phyloP scores from a whole-genome alignment of 2,113 vertebrate species.

The Halichoeres trimaculatus region DNA sequence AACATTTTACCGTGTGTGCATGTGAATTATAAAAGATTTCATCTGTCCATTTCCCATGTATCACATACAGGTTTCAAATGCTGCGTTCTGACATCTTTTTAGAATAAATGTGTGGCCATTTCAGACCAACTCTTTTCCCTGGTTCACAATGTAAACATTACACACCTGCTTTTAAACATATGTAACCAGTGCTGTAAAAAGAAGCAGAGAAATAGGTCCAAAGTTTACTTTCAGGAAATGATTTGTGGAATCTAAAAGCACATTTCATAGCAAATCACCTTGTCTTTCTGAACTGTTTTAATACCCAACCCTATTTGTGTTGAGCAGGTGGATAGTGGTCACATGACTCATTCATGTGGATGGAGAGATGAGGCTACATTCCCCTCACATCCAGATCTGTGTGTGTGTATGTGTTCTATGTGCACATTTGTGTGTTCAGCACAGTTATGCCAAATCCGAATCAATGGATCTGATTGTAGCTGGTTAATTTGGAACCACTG shows the following conservation, averaged over 20 bases:
- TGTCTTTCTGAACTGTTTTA: constrained; percentile 11
- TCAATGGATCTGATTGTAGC: constrained; percentile 65
- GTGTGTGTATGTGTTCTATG: constrained; percentile 26
- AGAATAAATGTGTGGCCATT: neutral
- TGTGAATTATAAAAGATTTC: constrained; percentile 8
- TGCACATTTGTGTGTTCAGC: constrained; percentile 35
- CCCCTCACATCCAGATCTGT: constrained; percentile 25
- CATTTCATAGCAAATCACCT: constrained; percentile 27
- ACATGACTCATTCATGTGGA: constrained; percentile 50
- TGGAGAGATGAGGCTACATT: constrained; percentile 19
- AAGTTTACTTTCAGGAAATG: constrained; percentile 49
- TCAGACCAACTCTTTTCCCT: neutral
- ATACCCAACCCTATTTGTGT: constrained; percentile 46
- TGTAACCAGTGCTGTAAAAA: neutral
- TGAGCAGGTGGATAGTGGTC: constrained; percentile 54
- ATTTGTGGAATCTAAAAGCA: constrained; percentile 55
- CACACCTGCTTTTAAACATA: constrained; percentile 25
- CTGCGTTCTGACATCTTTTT: constrained; percentile 7
- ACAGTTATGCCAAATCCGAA: constrained; percentile 46
- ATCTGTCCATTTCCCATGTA: neutral
- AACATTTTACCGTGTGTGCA: neutral
- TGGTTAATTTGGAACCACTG: constrained; percentile 50
- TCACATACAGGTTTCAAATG: constrained; percentile 8
- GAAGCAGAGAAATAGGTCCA: constrained; percentile 27
- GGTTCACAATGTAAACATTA: constrained; percentile 44